Evolutionary conservation across 2,113 vertebrate species (phyloP).

Genomic region (Polypterus senegalus): DNA sequence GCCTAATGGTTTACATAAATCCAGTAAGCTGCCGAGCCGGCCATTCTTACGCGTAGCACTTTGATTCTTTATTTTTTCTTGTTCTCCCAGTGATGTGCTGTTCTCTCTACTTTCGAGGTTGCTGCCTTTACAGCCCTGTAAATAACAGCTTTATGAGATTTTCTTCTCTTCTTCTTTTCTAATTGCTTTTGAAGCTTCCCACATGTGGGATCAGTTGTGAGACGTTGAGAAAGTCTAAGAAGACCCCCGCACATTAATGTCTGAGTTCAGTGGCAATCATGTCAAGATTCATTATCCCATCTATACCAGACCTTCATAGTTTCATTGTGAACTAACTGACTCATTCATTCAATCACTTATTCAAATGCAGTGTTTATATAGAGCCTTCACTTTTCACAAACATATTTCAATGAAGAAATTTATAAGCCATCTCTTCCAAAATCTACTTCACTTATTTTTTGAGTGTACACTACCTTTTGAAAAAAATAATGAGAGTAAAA

Average conservation of each 20-base stretch:
- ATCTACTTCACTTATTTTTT: too few species aligned
- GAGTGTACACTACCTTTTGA: too few species aligned
- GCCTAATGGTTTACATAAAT: constrained; percentile 25
- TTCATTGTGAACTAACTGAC: background rate
- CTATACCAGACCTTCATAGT: background rate
- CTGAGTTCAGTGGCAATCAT: background rate
- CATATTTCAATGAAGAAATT: too few species aligned
- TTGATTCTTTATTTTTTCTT: constrained; percentile 24
- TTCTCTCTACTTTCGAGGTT: constrained; percentile 36
- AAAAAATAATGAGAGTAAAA: too few species aligned
- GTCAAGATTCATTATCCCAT: background rate
- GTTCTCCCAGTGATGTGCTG: constrained; percentile 24
- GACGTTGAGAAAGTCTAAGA: background rate
- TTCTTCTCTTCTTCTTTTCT: constrained; percentile 41
- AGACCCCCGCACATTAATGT: constrained; percentile 11
- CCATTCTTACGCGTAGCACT: constrained; percentile 19
- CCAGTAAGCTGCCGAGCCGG: constrained; percentile 16
- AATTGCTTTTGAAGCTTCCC: constrained; percentile 36
- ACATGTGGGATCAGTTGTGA: constrained; percentile 31
- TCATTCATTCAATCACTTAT: background rate
- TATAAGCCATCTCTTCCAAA: too few species aligned
- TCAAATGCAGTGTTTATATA: constrained; percentile 2
- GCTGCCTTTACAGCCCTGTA: constrained; percentile 50
- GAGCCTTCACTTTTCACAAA: too few species aligned
- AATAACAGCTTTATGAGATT: constrained; percentile 52